Evolutionary conservation across 2,888 invertebrate genomes (phyloP).

Genomic region (Xestoiulus laeticollis): DNA sequence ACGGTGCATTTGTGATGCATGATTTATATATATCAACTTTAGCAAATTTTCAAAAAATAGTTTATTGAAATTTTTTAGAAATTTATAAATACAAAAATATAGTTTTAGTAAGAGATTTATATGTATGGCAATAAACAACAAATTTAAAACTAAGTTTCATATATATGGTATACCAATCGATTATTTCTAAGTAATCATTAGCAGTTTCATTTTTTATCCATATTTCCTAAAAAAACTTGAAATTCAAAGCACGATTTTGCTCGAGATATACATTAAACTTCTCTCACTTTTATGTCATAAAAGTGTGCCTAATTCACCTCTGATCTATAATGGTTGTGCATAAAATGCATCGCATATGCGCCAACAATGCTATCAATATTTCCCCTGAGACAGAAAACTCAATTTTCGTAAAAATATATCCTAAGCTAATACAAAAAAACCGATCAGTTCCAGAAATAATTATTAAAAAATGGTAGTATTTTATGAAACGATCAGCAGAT

Average conservation of each 20-base stretch:
- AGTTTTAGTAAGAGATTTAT: no score
- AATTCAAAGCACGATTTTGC: background rate
- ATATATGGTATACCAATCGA: background rate
- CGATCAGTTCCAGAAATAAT: constrained; percentile 17
- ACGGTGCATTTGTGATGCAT: no score
- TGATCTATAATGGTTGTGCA: background rate
- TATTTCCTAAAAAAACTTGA: background rate
- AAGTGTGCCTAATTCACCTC: constrained; percentile 22
- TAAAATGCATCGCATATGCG: constrained; percentile 13
- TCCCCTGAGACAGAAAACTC: constrained; percentile 6
- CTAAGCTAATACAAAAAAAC: background rate
- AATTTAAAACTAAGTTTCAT: background rate
- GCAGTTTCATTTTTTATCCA: background rate
- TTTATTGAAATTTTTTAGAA: no score
- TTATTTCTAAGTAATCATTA: background rate
- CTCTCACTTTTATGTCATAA: constrained; percentile 17
- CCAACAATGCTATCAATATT: constrained; percentile 17
- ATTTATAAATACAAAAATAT: no score
- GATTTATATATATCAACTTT: no score
- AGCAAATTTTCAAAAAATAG: no score
- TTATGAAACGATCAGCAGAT: constrained; percentile 23
- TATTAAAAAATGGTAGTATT: constrained; percentile 16
- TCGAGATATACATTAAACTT: background rate
- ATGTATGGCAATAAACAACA: no score
- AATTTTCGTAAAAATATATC: constrained; percentile 5